These are phyloP conservation scores for Dryas iulia DNA, from an alignment of 1,140 invertebrate species.

Conservation along the genomic window DNA sequence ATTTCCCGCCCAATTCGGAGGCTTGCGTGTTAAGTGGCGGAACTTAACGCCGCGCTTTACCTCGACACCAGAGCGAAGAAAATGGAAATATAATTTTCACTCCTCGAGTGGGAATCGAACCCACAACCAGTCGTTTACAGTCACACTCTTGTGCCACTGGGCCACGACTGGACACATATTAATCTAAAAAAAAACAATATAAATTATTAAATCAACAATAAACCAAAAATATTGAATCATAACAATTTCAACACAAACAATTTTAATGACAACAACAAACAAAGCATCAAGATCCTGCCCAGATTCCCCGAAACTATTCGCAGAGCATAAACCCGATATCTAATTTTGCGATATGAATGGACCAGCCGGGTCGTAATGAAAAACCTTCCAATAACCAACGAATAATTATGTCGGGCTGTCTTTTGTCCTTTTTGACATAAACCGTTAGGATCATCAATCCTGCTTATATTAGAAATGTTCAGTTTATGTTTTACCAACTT, in stretches of 20 bases:
- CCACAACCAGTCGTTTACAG: too few relatives aligned
- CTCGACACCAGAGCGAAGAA: too few relatives aligned
- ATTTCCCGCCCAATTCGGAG: too few relatives aligned
- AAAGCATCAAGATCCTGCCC: not conserved
- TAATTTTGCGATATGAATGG: conserved; percentile 29
- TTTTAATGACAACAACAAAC: not conserved
- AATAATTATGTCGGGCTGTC: conserved; percentile 15
- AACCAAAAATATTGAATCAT: too few relatives aligned
- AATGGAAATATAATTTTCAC: too few relatives aligned
- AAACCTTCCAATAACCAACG: conserved; percentile 21
- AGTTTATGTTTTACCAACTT: not conserved
- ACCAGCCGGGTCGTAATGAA: conserved; percentile 20
- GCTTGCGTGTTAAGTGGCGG: too few relatives aligned
- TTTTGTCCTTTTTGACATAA: not conserved
- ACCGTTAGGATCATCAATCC: not conserved
- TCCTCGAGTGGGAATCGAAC: too few relatives aligned
- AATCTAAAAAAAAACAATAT: not conserved
- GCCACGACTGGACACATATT: too few relatives aligned
- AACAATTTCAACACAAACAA: not conserved
- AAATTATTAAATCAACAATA: too few relatives aligned
- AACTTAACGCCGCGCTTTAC: too few relatives aligned
- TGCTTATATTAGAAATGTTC: not conserved
- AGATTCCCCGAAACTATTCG: conserved; percentile 8
- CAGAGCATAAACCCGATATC: conserved; percentile 27
- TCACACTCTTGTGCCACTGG: too few relatives aligned